Evolutionary conservation across 2,888 invertebrate genomes (phyloP), one percentile per base, ranked within the genome.

Genomic region (Crossocerus cetratus): DNA sequence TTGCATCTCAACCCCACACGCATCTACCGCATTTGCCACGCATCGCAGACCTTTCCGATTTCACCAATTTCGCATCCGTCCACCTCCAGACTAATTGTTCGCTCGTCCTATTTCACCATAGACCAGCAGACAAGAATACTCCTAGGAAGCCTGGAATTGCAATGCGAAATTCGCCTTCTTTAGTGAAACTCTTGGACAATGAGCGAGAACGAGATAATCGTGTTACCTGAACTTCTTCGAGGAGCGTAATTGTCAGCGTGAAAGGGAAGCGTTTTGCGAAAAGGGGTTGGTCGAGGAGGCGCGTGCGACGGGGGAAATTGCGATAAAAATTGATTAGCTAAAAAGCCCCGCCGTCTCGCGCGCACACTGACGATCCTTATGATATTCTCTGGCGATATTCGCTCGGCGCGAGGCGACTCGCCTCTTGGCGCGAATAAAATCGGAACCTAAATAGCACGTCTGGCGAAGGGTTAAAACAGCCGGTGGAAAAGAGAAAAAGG

Each of bases 371-470:
- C n/a, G 20, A 0, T 13, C 32, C 54, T n/a, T n/a, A n/a, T 32
- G 59, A 70, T 70, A 60, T 60, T 63, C 66, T 55, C 49, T 42
- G 49, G 65, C 22, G 75, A 66, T 76, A 74, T 76, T 76, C 70
- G 63, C 57, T 66, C 70, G 59, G 70, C 57, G 74, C 70, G 74
- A 76, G 63, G 59, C 74, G 70, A 61, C 67, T 60, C 44, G 66
- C 68, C 61, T 63, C 59, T 72, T 65, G 67, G 74, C 72, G 65
- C 69, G 68, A 80, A 80, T 80, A 78, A 80, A 73, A 80, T 80
- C 69, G 73, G 67, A 76, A 73, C 80, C 81, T 78, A 80, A 80
- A 80, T 80, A 76, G 80, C 79, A 71, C 67, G 73, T 72, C 74
- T 74, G 80, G 75, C 76, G 73, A 80, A 69, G 76, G 80, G 72